Conservation (phyloP, 1,140 invertebrate genomes). For the Pentalonia nigronervosa region DNA sequence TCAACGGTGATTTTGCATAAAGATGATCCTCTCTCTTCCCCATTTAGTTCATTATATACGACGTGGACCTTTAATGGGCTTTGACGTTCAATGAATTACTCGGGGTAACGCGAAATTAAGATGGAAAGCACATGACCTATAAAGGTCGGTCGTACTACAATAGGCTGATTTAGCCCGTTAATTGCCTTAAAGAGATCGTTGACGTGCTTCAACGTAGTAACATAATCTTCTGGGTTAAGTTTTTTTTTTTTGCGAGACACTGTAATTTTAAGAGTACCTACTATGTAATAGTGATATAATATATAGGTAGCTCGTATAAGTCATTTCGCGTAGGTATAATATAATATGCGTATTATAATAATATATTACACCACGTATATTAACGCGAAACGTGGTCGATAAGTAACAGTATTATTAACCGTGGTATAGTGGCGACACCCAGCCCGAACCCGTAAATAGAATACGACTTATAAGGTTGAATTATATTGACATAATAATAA, state of each 20-base stretch:
- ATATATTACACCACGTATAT: background rate
- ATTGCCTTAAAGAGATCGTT: slow-evolving; percentile 40
- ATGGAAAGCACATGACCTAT: slow-evolving; percentile 46
- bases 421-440: background rate
- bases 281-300: background rate
- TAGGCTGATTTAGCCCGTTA: slow-evolving; percentile 29
- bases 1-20: background rate
- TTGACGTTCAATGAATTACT: slow-evolving; percentile 22
- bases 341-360: background rate
- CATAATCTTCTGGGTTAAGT: background rate
- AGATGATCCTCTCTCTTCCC: background rate
- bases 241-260: no score
- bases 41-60: background rate
- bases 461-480: background rate
- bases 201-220: background rate
- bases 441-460: background rate
- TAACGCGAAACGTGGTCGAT: background rate
- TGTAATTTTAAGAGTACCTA: background rate
- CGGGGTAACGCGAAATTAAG: slow-evolving; percentile 24
- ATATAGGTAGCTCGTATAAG: background rate
- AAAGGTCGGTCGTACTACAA: slow-evolving; percentile 44
- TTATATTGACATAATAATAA: no score
- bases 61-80: background rate
- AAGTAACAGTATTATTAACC: background rate
- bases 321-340: background rate